Percentiles rank a stretch among this genome's conserved stretches.
Evolutionary conservation across 2,113 vertebrate species (phyloP).

Genomic region (Porphyrio hochstetteri): DNA sequence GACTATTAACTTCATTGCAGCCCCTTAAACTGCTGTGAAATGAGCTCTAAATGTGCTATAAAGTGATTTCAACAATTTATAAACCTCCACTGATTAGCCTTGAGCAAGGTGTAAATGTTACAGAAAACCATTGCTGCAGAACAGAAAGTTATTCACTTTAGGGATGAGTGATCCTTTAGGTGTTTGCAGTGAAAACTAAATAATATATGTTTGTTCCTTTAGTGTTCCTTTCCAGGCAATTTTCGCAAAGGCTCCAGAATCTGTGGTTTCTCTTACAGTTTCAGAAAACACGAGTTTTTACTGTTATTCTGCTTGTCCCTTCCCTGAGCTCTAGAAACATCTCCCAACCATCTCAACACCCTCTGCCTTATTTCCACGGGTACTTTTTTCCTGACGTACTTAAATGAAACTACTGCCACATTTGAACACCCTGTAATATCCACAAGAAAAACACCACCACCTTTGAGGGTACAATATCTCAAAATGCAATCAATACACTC

Average conservation of each 20-base stretch:
- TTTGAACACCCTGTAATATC: background rate
- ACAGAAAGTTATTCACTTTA: constrained; percentile 20
- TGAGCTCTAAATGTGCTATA: constrained; percentile 65
- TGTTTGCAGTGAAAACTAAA: background rate
- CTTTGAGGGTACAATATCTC: background rate
- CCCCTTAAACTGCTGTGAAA: constrained; percentile 62
- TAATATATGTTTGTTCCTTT: background rate
- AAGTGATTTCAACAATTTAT: constrained; percentile 70
- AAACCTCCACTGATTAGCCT: constrained; percentile 61
- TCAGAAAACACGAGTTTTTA: background rate
- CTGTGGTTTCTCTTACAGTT: background rate
- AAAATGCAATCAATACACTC: background rate
- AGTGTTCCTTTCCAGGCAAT: background rate
- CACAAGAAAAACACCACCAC: background rate
- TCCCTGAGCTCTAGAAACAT: background rate
- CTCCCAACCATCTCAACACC: background rate
- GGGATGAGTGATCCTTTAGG: background rate
- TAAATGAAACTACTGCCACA: background rate
- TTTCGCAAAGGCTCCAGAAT: background rate
- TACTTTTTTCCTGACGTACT: background rate
- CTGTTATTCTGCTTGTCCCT: background rate
- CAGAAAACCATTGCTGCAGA: constrained; percentile 16
- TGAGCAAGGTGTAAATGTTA: constrained; percentile 62
- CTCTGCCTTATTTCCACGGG: background rate
- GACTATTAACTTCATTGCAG: constrained; percentile 65